A percentile compares a stretch with the other conserved stretches of the same genome.
Conservation (phyloP, 2,888 invertebrate genomes). For the Heliconius charithonia region DNA sequence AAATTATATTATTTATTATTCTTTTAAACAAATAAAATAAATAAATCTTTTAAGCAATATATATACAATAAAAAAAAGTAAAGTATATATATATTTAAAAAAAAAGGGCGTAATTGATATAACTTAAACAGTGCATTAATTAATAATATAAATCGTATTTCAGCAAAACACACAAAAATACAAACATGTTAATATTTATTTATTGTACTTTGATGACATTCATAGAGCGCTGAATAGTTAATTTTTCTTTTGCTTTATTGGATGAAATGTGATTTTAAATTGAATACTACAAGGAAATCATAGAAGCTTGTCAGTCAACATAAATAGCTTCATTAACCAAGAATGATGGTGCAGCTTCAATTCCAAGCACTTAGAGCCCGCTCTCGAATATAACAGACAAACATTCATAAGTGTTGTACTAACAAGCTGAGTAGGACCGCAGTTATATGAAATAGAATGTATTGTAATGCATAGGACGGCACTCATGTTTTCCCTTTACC, state of each 20-base stretch:
- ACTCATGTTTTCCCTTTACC: background rate
- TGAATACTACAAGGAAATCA: background rate
- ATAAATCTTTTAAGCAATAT: background rate
- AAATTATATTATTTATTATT: background rate
- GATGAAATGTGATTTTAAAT: background rate
- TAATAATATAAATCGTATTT: too few relatives aligned
- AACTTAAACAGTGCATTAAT: too few relatives aligned
- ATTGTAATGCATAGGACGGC: background rate
- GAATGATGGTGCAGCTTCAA: slow-evolving; percentile 45
- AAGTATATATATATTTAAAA: too few relatives aligned
- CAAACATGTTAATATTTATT: background rate
- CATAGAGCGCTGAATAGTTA: background rate
- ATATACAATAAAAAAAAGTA: background rate
- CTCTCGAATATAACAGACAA: slow-evolving; percentile 52
- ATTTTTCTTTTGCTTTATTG: background rate
- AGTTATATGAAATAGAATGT: slow-evolving; percentile 36
- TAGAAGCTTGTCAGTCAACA: slow-evolving; percentile 25
- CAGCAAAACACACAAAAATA: too few relatives aligned
- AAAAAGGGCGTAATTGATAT: too few relatives aligned
- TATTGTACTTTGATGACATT: background rate
- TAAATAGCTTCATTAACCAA: slow-evolving; percentile 39
- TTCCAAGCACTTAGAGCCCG: slow-evolving; percentile 47
- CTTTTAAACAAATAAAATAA: too few relatives aligned
- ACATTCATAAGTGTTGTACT: slow-evolving; percentile 52
- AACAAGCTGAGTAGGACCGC: slow-evolving; percentile 45